Evolutionary conservation across 2,113 vertebrate species (phyloP).

Genomic region (Tupaia chinensis): DNA sequence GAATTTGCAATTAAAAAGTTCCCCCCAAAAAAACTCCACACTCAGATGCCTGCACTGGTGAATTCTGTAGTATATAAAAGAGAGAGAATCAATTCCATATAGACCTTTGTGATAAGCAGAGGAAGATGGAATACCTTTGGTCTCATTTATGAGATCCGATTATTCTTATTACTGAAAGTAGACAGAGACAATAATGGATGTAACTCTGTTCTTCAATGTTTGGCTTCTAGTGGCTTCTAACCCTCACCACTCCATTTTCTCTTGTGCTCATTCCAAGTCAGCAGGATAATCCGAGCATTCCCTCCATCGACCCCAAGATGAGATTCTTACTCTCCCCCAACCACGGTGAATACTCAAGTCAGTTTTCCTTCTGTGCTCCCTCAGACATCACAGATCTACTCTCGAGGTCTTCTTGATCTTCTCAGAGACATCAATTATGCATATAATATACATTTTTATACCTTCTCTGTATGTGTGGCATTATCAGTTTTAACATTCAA

Average conservation of each 20-base stretch:
- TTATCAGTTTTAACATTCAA: background rate
- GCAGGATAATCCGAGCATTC: background rate
- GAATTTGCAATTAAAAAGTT: background rate
- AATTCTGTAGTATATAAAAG: background rate
- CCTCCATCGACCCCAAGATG: too few relatives aligned
- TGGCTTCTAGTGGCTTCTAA: background rate
- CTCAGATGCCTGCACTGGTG: background rate
- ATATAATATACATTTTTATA: rapidly evolving
- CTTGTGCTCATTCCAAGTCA: background rate
- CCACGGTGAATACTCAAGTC: background rate
- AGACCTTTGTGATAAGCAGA: background rate
- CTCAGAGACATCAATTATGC: background rate
- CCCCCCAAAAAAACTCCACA: background rate
- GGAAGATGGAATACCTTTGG: background rate
- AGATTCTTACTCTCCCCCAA: background rate
- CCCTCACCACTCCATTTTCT: background rate
- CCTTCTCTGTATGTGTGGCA: too few relatives aligned
- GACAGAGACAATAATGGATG: background rate
- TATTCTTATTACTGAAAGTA: background rate
- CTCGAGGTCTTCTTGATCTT: too few relatives aligned
- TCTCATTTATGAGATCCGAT: background rate
- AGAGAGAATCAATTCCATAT: background rate
- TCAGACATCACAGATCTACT: background rate
- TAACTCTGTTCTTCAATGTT: background rate
- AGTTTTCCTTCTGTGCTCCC: too few relatives aligned